Evolutionary conservation across 2,888 invertebrate species (phyloP), one percentile per base, ranked within the genome.

Genomic region (Marasmarcha lunaedactyla): DNA sequence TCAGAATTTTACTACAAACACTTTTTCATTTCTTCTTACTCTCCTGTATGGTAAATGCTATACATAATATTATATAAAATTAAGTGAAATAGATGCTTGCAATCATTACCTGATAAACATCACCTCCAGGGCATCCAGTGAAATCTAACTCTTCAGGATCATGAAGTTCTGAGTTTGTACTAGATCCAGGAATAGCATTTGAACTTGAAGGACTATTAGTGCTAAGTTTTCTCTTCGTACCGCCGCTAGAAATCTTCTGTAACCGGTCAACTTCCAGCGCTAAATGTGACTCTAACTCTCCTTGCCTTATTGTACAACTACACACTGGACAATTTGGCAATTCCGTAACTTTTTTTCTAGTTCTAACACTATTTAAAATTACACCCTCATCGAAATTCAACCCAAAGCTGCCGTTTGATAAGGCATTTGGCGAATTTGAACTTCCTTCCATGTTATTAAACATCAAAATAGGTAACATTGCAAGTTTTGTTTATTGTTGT

Each of bases 311-410:
- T 1, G 94, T 94, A 44, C 92, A 88, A 46, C 95, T 92, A 67
- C 97, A 97, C 1, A 94, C 91, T 0, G 97, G 96, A 67, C 97
- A 97, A 64, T 87, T 92, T n/a, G 88, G 86, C 10, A 90, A 86
- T 56, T 92, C 91, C 5, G 85, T 65, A 42, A 87, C 87, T 65
- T 86, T 87, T 54, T 85, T 86, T 42, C 89, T 83, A 55, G 77
- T 87, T 48, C 89, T 73, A 39, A 83, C 84, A 48, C 72, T 69
- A 54, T 81, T 84, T 40, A 83, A 46, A 46, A 84, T 83, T 37
- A 78, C 64, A 57, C 55, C 77, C 11, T 81, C 81, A 42, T 83
- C 79, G 47, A 69, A 83, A 2, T 59, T 45, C 35, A 62, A 59
- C 35, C 60, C 62, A 43, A 55, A 70, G 50, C 54, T 63, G n/a